phyloP scores from a whole-genome alignment of 2,888 invertebrate genomes.

The Melinopterus prodromus region DNA sequence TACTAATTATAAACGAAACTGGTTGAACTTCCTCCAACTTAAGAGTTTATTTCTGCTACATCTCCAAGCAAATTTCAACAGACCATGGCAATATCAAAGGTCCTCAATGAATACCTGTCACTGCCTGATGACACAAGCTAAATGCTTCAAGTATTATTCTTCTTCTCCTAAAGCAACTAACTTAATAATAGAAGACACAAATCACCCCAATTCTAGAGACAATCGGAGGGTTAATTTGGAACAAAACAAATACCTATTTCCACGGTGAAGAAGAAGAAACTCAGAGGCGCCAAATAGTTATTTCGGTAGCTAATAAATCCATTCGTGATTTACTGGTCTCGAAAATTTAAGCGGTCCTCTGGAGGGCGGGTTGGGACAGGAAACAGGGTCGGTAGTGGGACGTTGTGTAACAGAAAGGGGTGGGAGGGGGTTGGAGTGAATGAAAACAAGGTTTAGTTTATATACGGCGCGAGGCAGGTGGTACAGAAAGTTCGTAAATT shows the following conservation, averaged over 20 bases:
- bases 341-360: neutral
- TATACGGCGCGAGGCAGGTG: neutral
- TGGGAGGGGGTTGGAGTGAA: neutral
- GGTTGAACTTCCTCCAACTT: neutral
- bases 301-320: constrained; percentile 4
- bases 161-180: neutral
- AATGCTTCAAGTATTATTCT: too few relatives aligned
- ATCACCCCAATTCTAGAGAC: neutral
- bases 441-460: neutral
- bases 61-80: neutral
- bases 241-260: neutral
- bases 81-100: neutral
- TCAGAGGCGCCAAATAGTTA: neutral
- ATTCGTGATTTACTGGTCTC: neutral
- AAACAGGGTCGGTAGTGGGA: neutral
- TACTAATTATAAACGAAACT: neutral
- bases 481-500: neutral
- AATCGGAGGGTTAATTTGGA: neutral
- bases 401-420: neutral
- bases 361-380: neutral
- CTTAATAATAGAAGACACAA: neutral
- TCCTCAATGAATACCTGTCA: too few relatives aligned
- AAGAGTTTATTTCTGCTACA: too few relatives aligned
- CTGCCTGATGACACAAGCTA: too few relatives aligned
- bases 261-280: too few relatives aligned